Base-by-base conservation (phyloP, 2,888 invertebrate genomes). In the Diabrotica balteata region DNA sequence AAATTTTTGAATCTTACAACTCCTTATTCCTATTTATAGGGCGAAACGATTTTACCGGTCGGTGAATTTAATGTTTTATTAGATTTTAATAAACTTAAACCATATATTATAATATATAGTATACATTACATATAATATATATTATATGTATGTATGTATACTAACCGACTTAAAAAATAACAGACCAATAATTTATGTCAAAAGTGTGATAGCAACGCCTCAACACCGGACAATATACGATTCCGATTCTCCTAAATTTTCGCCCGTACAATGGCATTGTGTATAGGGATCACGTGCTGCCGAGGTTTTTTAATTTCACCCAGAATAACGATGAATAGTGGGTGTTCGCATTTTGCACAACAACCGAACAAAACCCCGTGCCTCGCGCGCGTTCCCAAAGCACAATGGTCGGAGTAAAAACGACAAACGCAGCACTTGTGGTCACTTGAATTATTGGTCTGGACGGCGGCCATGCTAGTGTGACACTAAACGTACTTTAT, bases 401-500 rank as follows among this genome's bases (percentile, higher is more conserved):
- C 63, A 71, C 68, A 71, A 71, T 69, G 59, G 62, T 22, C 44
- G 49, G 53, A 53, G 53, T 45, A 46, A 53, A 62, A 65, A 66
- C 70, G 53, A 53, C 54, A 52, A 60, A 47, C 67, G 45, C 47
- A 58, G 64, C 32, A 69, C 76, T 75, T 73, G 77, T 76, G 77
- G 76, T 76, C 76, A 70, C 57, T 70, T 76, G 73, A 76, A 74
- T 76, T 77, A 78, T 78, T 71, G 63, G 76, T 77, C 76, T 76
- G 76, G 76, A 73, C 47, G 55, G 43, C 65, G 61, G 70, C 60
- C 70, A 63, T 61, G 66, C 57, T 52, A 68, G 55, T 65, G 63
- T 76, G 76, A 72, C 78, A 75, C 71, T 78, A 78, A 77, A 77
- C 68, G 77, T 78, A 74, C 74, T 78, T 78, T 78, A 77, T 78